Conservation (phyloP, 2,113 vertebrate species). For the Cygnus atratus region DNA sequence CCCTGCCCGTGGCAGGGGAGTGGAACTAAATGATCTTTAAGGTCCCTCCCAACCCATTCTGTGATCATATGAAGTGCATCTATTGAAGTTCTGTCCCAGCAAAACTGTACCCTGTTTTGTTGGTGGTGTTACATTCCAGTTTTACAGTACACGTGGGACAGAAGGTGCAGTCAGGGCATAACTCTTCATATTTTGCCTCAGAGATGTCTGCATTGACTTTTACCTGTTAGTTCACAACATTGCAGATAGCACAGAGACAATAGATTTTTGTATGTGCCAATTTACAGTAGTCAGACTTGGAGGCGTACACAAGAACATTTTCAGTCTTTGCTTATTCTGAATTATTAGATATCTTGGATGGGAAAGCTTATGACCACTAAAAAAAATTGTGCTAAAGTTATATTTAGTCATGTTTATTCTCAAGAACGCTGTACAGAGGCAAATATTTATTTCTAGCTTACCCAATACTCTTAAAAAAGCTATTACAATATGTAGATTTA, state of each 20-base stretch:
- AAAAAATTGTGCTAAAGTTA: conserved; percentile 5
- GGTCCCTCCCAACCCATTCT: no score
- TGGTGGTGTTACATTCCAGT: neutral
- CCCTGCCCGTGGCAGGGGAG: no score
- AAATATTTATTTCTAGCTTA: neutral
- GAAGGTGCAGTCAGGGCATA: neutral
- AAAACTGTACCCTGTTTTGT: neutral
- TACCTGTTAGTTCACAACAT: rapidly evolving
- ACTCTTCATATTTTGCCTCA: neutral
- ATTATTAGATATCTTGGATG: neutral
- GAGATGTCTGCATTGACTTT: neutral
- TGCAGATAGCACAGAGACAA: neutral
- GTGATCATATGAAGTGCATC: neutral
- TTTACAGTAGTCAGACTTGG: neutral
- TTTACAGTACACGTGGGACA: neutral
- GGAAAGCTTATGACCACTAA: neutral
- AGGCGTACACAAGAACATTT: neutral
- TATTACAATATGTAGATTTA: neutral
- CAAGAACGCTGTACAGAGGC: neutral
- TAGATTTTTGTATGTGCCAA: neutral
- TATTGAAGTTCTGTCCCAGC: neutral
- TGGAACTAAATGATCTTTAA: no score
- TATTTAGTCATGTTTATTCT: neutral
- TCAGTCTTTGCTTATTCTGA: neutral
- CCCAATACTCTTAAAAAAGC: neutral